Percentiles rank a stretch among this genome's conserved stretches.
These are phyloP conservation scores for Geococcyx californianus DNA, from an alignment of 2,113 vertebrate species.

Conservation along the genomic window DNA sequence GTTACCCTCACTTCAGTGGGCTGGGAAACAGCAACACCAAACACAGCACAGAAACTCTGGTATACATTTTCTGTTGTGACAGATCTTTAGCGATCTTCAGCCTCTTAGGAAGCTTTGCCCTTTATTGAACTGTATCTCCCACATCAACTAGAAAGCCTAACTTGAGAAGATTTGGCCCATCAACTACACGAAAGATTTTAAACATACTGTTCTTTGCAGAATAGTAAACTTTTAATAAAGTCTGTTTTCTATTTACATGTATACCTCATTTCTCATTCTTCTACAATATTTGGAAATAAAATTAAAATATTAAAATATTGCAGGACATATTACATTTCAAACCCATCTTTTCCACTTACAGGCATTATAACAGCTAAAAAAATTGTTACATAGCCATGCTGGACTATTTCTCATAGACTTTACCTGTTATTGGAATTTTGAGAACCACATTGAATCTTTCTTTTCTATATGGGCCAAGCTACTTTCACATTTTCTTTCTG, in stretches of 20 bases:
- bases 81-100: background rate
- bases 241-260: background rate
- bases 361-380: background rate
- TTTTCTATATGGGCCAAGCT: background rate
- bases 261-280: background rate
- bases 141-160: background rate
- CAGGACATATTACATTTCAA: background rate
- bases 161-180: background rate
- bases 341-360: background rate
- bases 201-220: background rate
- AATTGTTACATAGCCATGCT: rapidly evolving
- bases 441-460: background rate
- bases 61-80: background rate
- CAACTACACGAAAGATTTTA: background rate
- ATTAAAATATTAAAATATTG: background rate
- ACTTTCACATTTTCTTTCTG: background rate
- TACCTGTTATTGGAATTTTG: background rate
- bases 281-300: background rate
- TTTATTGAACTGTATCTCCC: background rate
- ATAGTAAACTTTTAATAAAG: background rate
- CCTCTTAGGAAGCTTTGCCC: background rate
- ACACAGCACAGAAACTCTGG: background rate
- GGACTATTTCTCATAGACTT: background rate
- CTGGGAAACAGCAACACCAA: background rate
- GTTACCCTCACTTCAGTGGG: background rate